phyloP scores from a whole-genome alignment of 2,888 invertebrate species.

The Lypha dubia region DNA sequence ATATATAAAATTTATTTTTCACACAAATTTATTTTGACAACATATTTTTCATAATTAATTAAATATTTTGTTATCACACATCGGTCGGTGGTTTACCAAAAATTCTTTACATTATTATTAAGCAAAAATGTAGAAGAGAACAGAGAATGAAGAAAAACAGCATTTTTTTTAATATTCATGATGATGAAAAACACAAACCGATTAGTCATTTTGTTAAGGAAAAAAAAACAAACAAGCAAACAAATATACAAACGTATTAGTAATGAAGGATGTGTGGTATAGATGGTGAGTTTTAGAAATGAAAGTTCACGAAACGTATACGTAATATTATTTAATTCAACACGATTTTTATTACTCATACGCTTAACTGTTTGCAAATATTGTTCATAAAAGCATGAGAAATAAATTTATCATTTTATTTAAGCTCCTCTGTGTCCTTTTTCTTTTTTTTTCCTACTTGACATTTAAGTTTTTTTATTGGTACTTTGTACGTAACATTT shows the following conservation, averaged over 20 bases:
- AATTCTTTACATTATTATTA: not conserved
- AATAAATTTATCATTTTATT: not conserved
- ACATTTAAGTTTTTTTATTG: not conserved
- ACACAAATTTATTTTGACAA: not conserved
- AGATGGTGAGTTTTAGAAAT: not conserved
- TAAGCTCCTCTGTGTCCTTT: no score
- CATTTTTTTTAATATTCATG: not conserved
- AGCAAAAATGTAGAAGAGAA: not conserved
- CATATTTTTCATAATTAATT: constrained; percentile 12
- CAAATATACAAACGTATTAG: no score
- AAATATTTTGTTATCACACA: constrained; percentile 11
- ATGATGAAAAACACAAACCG: no score
- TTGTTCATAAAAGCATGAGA: not conserved
- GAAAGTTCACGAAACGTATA: constrained; percentile 1
- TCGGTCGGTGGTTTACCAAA: not conserved
- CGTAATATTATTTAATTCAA: not conserved
- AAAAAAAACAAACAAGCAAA: no score
- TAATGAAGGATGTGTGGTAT: not conserved
- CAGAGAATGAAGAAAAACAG: not conserved
- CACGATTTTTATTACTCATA: constrained; percentile 7
- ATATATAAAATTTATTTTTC: not conserved
- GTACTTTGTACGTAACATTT: not conserved
- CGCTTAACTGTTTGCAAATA: not conserved
- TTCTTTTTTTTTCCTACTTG: no score
- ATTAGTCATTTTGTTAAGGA: constrained; percentile 6